Base-by-base conservation (phyloP, 23 tunicate species). In the Pegea sp. region DNA sequence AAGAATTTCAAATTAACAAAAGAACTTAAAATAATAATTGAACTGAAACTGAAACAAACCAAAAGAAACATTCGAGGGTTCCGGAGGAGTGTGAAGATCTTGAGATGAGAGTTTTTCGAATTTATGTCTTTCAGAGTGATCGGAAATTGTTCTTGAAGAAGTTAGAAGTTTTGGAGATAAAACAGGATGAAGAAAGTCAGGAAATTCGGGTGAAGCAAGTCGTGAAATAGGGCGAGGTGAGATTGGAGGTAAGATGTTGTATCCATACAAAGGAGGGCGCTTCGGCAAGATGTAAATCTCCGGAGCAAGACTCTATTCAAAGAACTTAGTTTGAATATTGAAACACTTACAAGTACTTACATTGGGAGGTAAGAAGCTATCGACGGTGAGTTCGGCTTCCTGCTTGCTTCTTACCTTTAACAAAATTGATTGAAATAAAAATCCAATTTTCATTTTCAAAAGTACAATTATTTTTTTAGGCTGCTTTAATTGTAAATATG, bases 301-400 rank as follows among this genome's bases (percentile, higher is more conserved):
- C 30, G 34, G 19, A 38, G 46, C 46, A 4, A 5, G 38, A 22
- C 38, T 54, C 34, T 5, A 3, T 54, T 7, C 0, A 51, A 51
- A 51, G 20, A 0, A 18, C 22, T 19, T 18, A 19, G 23, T 0
- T 0, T 19, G 24, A 18, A 13, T 0, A 19, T 21, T 0, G 22
- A 0, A n/a, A 51, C n/a, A n/a, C n/a, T n/a, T n/a, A n/a, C n/a
- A n/a, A 38, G 46, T 44, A 70, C 78, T 58, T 54, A 78, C 92
- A 26, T 70, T 63, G 28, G 92, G 92, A 2, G 92, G 92, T 0
- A 78, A 30, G 52, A 84, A 84, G 34, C 63, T 67, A 58, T 68
- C 64, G 0, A 66, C 76, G 64, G 63, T 74, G 24, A 84, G 34
- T 21, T 66, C 29, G 29, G 23, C 29, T 63, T 84, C 95, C 60